Percentiles rank a stretch among this genome's conserved stretches.
phyloP scores from a whole-genome alignment of 2,113 vertebrate genomes.

The Synchiropus splendidus region DNA sequence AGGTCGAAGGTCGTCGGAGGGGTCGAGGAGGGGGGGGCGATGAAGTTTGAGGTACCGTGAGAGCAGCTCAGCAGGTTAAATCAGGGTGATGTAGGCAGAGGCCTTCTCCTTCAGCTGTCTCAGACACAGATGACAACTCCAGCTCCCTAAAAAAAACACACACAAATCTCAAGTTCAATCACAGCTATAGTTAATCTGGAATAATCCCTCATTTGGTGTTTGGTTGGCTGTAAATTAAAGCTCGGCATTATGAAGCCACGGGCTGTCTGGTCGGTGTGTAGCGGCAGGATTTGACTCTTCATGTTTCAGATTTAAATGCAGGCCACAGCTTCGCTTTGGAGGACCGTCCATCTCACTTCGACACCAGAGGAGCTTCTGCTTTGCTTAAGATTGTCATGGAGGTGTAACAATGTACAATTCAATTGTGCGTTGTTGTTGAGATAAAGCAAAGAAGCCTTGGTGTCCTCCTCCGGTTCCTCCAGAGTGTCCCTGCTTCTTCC shows the following conservation, averaged over 20 bases:
- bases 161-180: constrained; percentile 37
- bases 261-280: constrained; percentile 24
- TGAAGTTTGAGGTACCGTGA: constrained; percentile 20
- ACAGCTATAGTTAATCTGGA: constrained; percentile 42
- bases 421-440: no score
- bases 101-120: constrained; percentile 92
- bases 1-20: constrained; percentile 28
- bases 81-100: constrained; percentile 89
- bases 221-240: constrained; percentile 54
- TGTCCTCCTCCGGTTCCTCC: no score
- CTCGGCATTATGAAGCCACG: constrained; percentile 34
- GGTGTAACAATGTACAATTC: no score
- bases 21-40: constrained; percentile 3
- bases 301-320: no score
- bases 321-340: no score
- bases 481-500: no score
- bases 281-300: constrained; percentile 30
- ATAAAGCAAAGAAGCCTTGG: no score
- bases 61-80: constrained; percentile 65
- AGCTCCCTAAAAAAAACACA: constrained; percentile 72
- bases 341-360: no score
- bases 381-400: no score
- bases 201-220: constrained; percentile 44
- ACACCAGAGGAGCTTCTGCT: no score
- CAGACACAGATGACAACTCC: constrained; percentile 91